These are phyloP conservation scores for Sardinella longiceps DNA, from an alignment of 2,797 vertebrate genomes.

Conservation along the genomic window DNA sequence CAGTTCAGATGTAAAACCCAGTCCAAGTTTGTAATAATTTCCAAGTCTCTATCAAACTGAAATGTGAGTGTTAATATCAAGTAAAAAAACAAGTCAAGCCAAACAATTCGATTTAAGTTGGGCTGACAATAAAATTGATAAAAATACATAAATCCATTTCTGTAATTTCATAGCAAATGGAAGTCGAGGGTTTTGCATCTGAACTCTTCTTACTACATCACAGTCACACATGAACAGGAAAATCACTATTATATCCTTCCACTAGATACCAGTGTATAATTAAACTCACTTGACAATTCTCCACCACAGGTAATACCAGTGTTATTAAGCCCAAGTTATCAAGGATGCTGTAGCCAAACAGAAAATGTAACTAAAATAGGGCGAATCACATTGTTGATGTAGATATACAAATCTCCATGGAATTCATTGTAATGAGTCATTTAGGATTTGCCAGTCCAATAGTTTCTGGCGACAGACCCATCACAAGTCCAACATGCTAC, in stretches of 20 bases:
- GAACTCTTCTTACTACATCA: neutral
- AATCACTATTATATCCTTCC: neutral
- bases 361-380: no score
- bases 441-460: neutral
- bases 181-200: no score
- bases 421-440: neutral
- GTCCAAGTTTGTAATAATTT: no score
- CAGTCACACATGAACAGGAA: neutral
- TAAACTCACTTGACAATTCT: neutral
- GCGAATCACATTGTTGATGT: neutral
- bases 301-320: neutral
- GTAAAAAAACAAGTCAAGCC: no score
- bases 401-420: neutral
- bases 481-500: neutral
- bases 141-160: no score
- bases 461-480: neutral
- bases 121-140: no score
- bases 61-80: no score
- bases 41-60: no score
- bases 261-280: conserved; percentile 5
- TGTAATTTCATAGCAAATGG: no score
- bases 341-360: neutral
- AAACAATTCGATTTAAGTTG: no score
- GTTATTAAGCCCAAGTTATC: neutral
- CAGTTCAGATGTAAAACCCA: no score